These are phyloP conservation scores for Gonioctena quinquepunctata DNA, from an alignment of 1,140 invertebrate species.

Conservation along the genomic window DNA sequence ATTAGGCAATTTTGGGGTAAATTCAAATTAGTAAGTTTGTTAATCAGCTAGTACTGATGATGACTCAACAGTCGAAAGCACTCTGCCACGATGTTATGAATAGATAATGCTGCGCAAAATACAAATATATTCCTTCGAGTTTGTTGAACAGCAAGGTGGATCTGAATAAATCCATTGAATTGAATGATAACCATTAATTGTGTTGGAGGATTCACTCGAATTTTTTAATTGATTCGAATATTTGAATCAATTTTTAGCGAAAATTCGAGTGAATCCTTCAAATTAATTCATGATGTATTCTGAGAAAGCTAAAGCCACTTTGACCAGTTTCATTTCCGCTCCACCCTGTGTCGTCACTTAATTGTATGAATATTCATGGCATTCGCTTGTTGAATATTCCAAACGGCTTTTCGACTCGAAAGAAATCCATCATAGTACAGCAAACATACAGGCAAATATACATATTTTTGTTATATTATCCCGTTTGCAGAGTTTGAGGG, in stretches of 20 bases:
- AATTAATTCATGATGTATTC: constrained; percentile 24
- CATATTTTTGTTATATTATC: constrained; percentile 13
- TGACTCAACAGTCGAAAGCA: too few species aligned
- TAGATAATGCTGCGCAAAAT: too few species aligned
- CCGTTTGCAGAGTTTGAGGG: not conserved
- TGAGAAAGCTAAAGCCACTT: constrained; percentile 25
- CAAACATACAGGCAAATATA: constrained; percentile 29
- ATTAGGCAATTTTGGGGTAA: too few species aligned
- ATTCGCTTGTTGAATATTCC: constrained; percentile 40
- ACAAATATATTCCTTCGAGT: not conserved
- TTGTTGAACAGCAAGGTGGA: not conserved
- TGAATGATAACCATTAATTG: not conserved
- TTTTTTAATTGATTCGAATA: not conserved
- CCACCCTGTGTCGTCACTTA: constrained; percentile 38
- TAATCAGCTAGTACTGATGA: too few species aligned
- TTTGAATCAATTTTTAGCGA: not conserved
- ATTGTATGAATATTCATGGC: constrained; percentile 44
- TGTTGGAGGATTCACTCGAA: not conserved
- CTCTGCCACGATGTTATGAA: too few species aligned
- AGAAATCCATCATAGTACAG: constrained; percentile 32
- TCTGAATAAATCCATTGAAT: not conserved
- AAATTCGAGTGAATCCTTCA: not conserved
- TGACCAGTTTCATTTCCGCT: constrained; percentile 18
- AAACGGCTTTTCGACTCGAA: constrained; percentile 26
- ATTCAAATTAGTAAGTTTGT: too few species aligned